A percentile compares a stretch with the other conserved stretches of the same genome.
Conservation (phyloP, 2,888 invertebrate genomes). For the Apeira syringaria region DNA sequence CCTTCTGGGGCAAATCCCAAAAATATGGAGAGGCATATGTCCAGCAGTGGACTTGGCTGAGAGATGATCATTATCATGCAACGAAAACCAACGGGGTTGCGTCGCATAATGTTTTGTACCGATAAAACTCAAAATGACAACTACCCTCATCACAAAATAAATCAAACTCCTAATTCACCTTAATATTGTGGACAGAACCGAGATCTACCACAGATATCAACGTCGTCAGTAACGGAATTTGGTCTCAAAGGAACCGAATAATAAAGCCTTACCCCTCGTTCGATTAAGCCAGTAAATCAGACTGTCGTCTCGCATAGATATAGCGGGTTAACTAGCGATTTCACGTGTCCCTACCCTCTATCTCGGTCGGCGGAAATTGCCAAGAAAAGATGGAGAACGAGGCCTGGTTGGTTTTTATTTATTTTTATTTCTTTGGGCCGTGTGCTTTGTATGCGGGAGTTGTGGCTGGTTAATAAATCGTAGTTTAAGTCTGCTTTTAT, state of each 20-base stretch:
- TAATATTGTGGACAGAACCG: constrained; percentile 44
- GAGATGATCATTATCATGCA: too few relatives aligned
- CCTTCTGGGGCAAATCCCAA: too few relatives aligned
- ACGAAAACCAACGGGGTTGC: too few relatives aligned
- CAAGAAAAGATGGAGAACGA: constrained; percentile 62
- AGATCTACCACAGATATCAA: constrained; percentile 33
- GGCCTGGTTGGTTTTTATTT: constrained; percentile 58
- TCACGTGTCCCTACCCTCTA: constrained; percentile 68
- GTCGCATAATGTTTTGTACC: not conserved
- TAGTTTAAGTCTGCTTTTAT: constrained; percentile 44
- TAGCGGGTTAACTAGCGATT: constrained; percentile 71
- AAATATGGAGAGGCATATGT: too few relatives aligned
- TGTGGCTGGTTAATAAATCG: constrained; percentile 52
- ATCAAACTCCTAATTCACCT: constrained; percentile 47
- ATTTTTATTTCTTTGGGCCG: constrained; percentile 60
- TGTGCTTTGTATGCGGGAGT: constrained; percentile 42
- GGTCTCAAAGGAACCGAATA: constrained; percentile 47
- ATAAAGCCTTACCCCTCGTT: constrained; percentile 58
- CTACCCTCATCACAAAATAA: constrained; percentile 28
- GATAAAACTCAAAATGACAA: constrained; percentile 14
- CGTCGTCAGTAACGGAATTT: constrained; percentile 44
- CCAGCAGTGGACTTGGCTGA: too few relatives aligned
- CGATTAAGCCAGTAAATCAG: constrained; percentile 74
- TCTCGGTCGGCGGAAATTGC: constrained; percentile 69
- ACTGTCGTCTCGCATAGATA: constrained; percentile 66